Percentiles rank a stretch among this genome's conserved stretches.
Evolutionary conservation across 1,140 invertebrate genomes (phyloP).

Genomic region (Steinernema khuongi): DNA sequence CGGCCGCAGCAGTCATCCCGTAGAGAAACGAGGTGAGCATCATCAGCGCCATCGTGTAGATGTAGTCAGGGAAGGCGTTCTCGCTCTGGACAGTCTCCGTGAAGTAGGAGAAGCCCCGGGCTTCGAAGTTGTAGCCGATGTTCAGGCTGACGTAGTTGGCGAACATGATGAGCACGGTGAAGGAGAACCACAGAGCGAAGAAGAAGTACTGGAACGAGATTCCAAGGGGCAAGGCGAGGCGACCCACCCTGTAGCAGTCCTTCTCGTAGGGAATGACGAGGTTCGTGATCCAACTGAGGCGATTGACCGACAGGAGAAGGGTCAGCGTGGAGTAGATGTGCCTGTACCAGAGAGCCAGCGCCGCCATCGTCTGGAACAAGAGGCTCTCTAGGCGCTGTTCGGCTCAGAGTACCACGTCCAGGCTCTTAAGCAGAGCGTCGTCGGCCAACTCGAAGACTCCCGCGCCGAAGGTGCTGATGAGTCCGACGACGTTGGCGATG

Average conservation of each 20-base stretch:
- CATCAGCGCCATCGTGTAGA: neutral
- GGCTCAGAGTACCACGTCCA: neutral
- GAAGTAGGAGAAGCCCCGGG: neutral
- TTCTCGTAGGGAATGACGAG: neutral
- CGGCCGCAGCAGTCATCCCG: neutral
- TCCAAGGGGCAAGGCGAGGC: neutral
- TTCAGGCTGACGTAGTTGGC: neutral
- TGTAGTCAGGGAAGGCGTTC: neutral
- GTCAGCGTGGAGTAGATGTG: neutral
- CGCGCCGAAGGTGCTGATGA: neutral
- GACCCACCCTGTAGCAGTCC: neutral
- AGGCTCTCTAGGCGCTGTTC: neutral
- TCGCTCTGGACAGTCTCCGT: neutral
- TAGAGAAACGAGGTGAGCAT: neutral
- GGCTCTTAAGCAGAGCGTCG: neutral
- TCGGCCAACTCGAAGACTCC: neutral
- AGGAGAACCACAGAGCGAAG: neutral
- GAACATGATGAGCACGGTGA: neutral
- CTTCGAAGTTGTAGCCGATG: neutral
- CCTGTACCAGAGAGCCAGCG: neutral
- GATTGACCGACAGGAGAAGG: neutral
- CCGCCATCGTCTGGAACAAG: neutral
- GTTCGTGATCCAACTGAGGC: neutral
- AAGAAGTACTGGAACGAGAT: constrained; percentile 9
- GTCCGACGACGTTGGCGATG: neutral